These are phyloP conservation scores for Drosophila equinoxialis DNA, from an alignment of 1,140 invertebrate species.

Conservation along the genomic window DNA sequence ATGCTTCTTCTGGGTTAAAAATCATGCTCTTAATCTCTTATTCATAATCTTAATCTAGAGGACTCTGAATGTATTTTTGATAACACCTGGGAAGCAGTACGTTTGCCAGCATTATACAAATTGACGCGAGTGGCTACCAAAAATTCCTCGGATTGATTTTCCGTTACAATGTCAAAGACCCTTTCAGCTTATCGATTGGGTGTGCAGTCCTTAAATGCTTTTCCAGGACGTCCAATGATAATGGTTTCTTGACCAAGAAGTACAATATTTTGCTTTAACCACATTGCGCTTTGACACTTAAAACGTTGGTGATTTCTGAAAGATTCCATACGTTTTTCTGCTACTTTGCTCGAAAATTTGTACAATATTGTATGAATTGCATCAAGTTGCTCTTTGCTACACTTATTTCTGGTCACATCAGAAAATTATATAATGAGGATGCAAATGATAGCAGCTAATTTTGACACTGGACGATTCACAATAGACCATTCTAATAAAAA, in stretches of 20 bases:
- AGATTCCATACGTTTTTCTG: neutral
- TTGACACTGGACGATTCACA: no score
- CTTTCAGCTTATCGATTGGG: slow-evolving; percentile 2
- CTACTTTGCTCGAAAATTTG: neutral
- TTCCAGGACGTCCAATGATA: neutral
- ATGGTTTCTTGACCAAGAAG: neutral
- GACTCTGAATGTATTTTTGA: neutral
- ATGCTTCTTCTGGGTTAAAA: slow-evolving; percentile 2
- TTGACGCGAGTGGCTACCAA: slow-evolving; percentile 3
- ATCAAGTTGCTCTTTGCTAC: no score
- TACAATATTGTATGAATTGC: no score
- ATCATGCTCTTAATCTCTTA: neutral
- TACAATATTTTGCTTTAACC: neutral
- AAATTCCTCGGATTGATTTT: neutral
- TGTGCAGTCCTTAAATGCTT: neutral
- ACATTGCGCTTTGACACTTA: neutral
- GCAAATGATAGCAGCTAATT: no score
- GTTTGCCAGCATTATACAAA: slow-evolving; percentile 2
- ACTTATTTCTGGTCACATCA: no score
- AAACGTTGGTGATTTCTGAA: neutral
- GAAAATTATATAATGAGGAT: no score
- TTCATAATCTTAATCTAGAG: no score
- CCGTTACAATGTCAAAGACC: neutral
- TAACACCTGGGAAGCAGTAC: neutral
- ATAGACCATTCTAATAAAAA: no score